Percentiles rank a stretch among this genome's conserved stretches.
Conservation (phyloP, 2,797 vertebrate genomes). For the Xenops minutus region DNA sequence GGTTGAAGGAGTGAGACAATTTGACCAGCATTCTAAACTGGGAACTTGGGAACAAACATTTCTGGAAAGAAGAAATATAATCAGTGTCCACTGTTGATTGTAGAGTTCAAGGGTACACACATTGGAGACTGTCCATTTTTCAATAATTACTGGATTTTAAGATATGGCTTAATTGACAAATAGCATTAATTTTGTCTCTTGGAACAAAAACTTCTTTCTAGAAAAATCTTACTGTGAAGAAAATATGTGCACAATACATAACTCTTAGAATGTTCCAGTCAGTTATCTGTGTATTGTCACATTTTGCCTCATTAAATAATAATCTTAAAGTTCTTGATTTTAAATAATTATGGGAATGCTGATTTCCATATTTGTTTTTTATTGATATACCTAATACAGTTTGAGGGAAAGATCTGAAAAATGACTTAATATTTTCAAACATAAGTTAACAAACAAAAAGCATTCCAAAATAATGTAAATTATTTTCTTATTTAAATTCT, state of each 20-base stretch:
- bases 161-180: slow-evolving; percentile 55
- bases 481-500: not conserved
- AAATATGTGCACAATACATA: not conserved
- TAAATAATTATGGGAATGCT: not conserved
- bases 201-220: slow-evolving; percentile 22
- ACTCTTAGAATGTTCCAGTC: not conserved
- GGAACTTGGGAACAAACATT: slow-evolving; percentile 28
- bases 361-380: not conserved
- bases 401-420: not conserved
- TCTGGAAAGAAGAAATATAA: slow-evolving; percentile 30
- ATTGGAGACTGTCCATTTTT: slow-evolving; percentile 60
- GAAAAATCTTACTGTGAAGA: not conserved
- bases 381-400: not conserved
- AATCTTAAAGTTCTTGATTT: not conserved
- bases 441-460: not conserved
- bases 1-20: not conserved
- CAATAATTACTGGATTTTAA: slow-evolving; percentile 59
- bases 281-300: not conserved
- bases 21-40: not conserved
- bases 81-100: slow-evolving; percentile 58
- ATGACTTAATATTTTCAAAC: not conserved
- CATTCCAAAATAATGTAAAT: not conserved
- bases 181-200: slow-evolving; percentile 59
- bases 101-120: slow-evolving; percentile 34
- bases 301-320: not conserved